Evolutionary conservation across 2,888 invertebrate species (phyloP).

Genomic region (Folsomia candida): DNA sequence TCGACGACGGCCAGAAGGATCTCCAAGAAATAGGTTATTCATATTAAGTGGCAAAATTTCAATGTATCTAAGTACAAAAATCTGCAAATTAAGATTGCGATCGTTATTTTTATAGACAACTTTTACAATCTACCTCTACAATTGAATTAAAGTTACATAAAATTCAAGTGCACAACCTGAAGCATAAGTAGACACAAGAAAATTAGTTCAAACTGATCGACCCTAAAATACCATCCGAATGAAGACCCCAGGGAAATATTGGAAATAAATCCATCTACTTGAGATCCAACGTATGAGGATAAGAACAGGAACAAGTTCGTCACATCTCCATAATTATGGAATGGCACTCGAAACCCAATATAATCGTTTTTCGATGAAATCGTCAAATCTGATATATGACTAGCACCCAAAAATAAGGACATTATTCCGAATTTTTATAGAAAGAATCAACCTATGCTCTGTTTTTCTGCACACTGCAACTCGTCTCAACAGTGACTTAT

Average conservation of each 20-base stretch:
- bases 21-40: conserved; percentile 34
- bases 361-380: not conserved
- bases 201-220: conserved; percentile 38
- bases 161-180: no score
- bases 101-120: not conserved
- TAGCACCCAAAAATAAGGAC: not conserved
- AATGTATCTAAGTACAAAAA: conserved; percentile 20
- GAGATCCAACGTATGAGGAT: conserved; percentile 7
- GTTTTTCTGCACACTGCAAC: no score
- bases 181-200: conserved; percentile 35
- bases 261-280: conserved; percentile 30
- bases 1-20: conserved; percentile 30
- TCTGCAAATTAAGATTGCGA: not conserved
- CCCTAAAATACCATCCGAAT: conserved; percentile 37
- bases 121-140: no score
- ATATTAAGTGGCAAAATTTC: conserved; percentile 38
- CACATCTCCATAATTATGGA: not conserved
- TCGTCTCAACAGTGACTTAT: no score
- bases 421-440: not conserved
- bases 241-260: conserved; percentile 37
- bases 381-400: not conserved
- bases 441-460: no score
- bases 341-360: not conserved
- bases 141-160: no score
- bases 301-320: conserved; percentile 3